Evolutionary conservation across 1,140 invertebrate species (phyloP), one percentile per base, ranked within the genome.

Genomic region (Drosophila kanapiae): DNA sequence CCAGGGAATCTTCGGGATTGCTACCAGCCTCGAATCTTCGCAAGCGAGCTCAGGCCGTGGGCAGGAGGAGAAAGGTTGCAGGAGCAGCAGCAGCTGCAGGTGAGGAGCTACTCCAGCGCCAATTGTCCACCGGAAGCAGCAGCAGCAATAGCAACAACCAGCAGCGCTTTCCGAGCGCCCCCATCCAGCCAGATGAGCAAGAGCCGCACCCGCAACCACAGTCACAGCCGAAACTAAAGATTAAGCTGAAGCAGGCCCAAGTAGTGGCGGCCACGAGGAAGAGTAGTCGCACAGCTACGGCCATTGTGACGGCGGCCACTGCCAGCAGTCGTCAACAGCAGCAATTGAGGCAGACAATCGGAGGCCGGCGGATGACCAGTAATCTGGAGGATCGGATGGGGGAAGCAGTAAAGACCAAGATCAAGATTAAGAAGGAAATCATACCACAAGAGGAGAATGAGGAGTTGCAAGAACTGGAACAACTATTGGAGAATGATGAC

Each of bases 341-440:
- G 56, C 77, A 75, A 67, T 53, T 65, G 68, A 78, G 60, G 54
- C 78, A 61, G 61, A 91, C 71, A 53, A 27, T 27, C 9, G 54
- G 53, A 56, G 53, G 61, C 8, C 62, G 62, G 76, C 38, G 68
- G 33, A 35, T 54, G 48, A 42, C 63, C 31, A 62, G 53, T 54
- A 78, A 82, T 86, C 65, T 88, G 91, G 91, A 92, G 91, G 91
- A 92, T 92, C 49, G 91, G 91, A 87, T 92, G 91, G 91, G 91
- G 91, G 91, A 91, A 42, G 23, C 37, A 71, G 47, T 33, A 42
- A 75, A 74, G 47, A 42, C 31, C 3, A 84, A 80, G 48, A 79
- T 59, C 94, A 84, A 93, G 95, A 48, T 45, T 9, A 53, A 48
- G 45, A 42, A 56, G 53, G 49, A 65, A 51, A 13, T 38, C n/a